Conservation (phyloP, 2,113 vertebrate species). For the Sinocyclocheilus grahami region DNA sequence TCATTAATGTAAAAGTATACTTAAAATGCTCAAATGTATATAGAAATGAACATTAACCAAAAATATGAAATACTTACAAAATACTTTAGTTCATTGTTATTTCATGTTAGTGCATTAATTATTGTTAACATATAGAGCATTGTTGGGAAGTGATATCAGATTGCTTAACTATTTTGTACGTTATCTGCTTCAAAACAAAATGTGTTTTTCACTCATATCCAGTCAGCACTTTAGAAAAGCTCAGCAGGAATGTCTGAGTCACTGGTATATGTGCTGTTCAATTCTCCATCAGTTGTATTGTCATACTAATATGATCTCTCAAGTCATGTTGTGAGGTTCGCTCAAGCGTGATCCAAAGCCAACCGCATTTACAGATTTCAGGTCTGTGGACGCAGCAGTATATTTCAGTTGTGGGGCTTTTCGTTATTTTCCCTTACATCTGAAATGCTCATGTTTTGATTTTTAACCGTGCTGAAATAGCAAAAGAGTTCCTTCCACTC, state of each 20-base stretch:
- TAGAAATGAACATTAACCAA: neutral
- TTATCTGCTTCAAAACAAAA: neutral
- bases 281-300: neutral
- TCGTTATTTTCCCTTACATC: neutral
- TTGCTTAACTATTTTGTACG: neutral
- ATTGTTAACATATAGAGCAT: neutral
- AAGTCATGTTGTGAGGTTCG: neutral
- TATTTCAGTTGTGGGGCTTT: neutral
- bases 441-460: slow-evolving; percentile 12
- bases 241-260: neutral
- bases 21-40: neutral
- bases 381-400: neutral
- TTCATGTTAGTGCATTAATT: neutral
- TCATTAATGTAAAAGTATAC: neutral
- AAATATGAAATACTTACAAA: neutral
- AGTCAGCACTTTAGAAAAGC: neutral
- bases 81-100: neutral
- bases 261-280: no score
- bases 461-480: slow-evolving; percentile 40
- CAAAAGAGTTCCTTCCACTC: slow-evolving; percentile 17
- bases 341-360: neutral
- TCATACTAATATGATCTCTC: neutral
- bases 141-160: neutral
- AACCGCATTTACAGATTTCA: neutral
- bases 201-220: neutral